phyloP scores from a whole-genome alignment of 1,140 invertebrate genomes.

The Lepidurus arcticus region DNA sequence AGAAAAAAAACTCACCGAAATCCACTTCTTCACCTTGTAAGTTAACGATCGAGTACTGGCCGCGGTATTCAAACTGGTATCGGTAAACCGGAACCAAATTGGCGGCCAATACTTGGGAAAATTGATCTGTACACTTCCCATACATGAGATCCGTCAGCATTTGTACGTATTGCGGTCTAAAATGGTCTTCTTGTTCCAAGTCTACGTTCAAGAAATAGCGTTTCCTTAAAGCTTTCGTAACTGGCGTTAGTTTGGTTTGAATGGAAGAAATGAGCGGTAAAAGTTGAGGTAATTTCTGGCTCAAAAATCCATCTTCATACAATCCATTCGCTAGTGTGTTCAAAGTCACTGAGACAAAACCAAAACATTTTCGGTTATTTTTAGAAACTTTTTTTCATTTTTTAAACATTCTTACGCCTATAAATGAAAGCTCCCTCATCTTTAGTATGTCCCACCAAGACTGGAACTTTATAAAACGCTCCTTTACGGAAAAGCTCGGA shows the following conservation, averaged over 20 bases:
- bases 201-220: constrained; percentile 42
- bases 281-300: constrained; percentile 40
- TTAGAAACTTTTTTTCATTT: not conserved
- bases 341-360: constrained; percentile 38
- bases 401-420: constrained; percentile 40
- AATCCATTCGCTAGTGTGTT: constrained; percentile 41
- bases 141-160: constrained; percentile 42
- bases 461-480: constrained; percentile 44
- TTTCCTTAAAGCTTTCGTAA: constrained; percentile 40
- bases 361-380: not conserved
- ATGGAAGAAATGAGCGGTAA: constrained; percentile 41
- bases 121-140: constrained; percentile 39
- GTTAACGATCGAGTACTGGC: constrained; percentile 43
- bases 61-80: constrained; percentile 44
- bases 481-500: constrained; percentile 39
- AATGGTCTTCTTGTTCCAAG: constrained; percentile 41
- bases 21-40: constrained; percentile 39
- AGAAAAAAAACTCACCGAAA: constrained; percentile 27
- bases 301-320: constrained; percentile 42
- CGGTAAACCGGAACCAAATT: constrained; percentile 41
- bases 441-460: constrained; percentile 43
- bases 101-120: constrained; percentile 38
- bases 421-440: constrained; percentile 49
- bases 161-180: constrained; percentile 40
- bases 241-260: constrained; percentile 40